phyloP scores from a whole-genome alignment of 2,888 invertebrate genomes.

The Cyaniris semiargus region DNA sequence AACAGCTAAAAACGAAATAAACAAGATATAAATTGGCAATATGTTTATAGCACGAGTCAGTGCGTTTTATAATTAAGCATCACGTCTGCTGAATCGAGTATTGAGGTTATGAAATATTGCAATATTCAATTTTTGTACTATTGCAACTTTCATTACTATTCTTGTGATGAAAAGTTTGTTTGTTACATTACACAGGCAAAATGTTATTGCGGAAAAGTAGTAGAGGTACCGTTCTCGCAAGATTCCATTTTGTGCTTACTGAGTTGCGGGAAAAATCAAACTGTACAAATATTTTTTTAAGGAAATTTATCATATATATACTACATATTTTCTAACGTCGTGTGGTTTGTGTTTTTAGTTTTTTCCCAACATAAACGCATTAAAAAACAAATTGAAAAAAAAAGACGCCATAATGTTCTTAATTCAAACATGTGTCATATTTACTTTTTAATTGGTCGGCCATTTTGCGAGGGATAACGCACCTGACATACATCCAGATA shows the following conservation, averaged over 20 bases:
- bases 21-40: slow-evolving; percentile 20
- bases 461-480: slow-evolving; percentile 5
- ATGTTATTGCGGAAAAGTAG: too few relatives aligned
- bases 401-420: background rate
- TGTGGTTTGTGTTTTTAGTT: too few relatives aligned
- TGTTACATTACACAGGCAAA: too few relatives aligned
- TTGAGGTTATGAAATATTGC: slow-evolving; percentile 10
- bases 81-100: background rate
- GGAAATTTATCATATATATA: too few relatives aligned
- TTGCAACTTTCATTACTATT: background rate
- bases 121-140: background rate
- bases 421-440: slow-evolving; percentile 3
- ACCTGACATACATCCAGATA: background rate
- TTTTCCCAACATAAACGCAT: too few relatives aligned
- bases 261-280: too few relatives aligned
- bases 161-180: too few relatives aligned
- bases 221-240: too few relatives aligned
- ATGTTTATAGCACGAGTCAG: background rate
- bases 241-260: too few relatives aligned
- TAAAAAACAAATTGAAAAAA: background rate
- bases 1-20: background rate
- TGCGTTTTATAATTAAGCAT: slow-evolving; percentile 21
- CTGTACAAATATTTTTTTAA: too few relatives aligned
- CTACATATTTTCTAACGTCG: too few relatives aligned
- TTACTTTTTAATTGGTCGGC: slow-evolving; percentile 5